Evolutionary conservation across 2,888 invertebrate genomes (phyloP).

Genomic region (Myathropa florea): DNA sequence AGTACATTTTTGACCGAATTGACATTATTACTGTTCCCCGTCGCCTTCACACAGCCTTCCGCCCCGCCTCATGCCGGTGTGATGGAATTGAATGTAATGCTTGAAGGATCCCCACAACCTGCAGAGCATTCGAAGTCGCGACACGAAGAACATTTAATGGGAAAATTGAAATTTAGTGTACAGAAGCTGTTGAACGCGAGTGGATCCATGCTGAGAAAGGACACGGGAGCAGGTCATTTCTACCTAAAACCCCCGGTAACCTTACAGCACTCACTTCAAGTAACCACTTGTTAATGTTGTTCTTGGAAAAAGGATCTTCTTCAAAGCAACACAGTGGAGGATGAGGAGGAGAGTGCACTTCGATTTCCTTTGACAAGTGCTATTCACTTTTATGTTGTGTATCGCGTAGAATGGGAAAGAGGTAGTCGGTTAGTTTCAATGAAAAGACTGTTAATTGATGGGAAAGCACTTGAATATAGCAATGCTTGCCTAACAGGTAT

Average conservation of each 20-base stretch:
- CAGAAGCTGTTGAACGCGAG: conserved; percentile 16
- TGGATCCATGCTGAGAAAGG: background rate
- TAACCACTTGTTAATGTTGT: background rate
- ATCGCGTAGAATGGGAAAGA: background rate
- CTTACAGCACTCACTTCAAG: background rate
- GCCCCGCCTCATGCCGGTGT: background rate
- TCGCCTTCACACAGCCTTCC: background rate
- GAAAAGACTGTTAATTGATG: background rate
- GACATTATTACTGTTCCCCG: conserved; percentile 23
- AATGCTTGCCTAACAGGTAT: too few species aligned
- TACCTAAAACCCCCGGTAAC: background rate
- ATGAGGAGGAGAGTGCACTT: background rate
- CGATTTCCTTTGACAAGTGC: background rate
- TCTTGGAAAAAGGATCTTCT: background rate
- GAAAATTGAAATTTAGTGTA: conserved; percentile 37
- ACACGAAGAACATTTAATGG: conserved; percentile 15
- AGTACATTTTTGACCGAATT: conserved; percentile 35
- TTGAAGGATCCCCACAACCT: background rate
- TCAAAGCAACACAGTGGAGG: background rate
- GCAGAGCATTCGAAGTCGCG: conserved; percentile 1
- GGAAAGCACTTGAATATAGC: background rate
- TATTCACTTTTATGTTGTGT: background rate
- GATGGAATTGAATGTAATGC: conserved; percentile 9
- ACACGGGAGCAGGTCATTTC: background rate
- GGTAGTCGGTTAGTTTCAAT: background rate